Percentiles rank a stretch among this genome's conserved stretches.
Conservation (phyloP, 2,888 invertebrate genomes). For the Sipha maydis region DNA sequence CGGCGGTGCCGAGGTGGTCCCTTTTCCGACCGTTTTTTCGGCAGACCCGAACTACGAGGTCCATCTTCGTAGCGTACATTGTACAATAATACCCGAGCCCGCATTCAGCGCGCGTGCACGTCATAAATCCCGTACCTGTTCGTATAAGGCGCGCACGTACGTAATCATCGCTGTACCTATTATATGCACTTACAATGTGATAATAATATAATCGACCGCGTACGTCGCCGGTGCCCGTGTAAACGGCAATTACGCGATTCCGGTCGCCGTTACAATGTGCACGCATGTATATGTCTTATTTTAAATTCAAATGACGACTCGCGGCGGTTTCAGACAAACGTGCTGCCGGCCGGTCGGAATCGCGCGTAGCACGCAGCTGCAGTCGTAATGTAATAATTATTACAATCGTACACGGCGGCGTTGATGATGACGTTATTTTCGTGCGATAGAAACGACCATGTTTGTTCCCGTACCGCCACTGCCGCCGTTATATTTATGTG, state of each 20-base stretch:
- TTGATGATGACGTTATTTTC: not conserved
- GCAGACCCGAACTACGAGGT: not conserved
- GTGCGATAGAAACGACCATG: not conserved
- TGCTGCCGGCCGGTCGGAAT: not conserved
- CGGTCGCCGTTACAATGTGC: not conserved
- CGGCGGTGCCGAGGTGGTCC: not conserved
- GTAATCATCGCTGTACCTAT: not conserved
- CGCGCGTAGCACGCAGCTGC: not conserved
- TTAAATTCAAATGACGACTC: constrained; percentile 29
- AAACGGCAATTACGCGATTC: constrained; percentile 35
- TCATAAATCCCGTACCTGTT: not conserved
- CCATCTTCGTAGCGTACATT: not conserved
- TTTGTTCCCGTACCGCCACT: constrained; percentile 2
- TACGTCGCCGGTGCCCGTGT: not conserved
- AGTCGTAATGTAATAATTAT: not conserved
- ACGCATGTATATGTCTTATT: not conserved
- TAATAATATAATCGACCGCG: not conserved
- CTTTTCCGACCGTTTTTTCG: not conserved
- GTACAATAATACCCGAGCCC: not conserved
- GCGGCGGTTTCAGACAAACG: not conserved
- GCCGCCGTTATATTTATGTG: not conserved
- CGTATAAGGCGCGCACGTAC: not conserved
- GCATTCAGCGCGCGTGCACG: not conserved
- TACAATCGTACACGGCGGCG: not conserved
- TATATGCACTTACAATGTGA: not conserved